A percentile compares a stretch with the other conserved stretches of the same genome.
Conservation (phyloP, 2,797 vertebrate genomes). For the Aplochiton taeniatus region DNA sequence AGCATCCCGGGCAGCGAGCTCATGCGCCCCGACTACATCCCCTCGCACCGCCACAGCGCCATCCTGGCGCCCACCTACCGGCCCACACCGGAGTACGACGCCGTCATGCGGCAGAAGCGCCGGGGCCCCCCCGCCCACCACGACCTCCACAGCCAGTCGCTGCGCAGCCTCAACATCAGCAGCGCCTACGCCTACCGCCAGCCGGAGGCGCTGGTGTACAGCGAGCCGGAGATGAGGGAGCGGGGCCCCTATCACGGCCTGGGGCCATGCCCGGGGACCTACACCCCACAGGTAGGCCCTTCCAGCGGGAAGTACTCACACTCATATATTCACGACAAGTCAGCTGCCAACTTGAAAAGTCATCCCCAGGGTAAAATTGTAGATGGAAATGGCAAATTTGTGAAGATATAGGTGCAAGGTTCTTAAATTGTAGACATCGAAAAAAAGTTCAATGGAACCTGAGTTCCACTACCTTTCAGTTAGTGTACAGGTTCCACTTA, state of each 20-base stretch:
- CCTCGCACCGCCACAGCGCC: slow-evolving; percentile 92
- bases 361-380: no score
- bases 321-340: not conserved
- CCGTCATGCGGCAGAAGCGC: slow-evolving; percentile 92
- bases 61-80: slow-evolving; percentile 95
- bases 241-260: slow-evolving; percentile 78
- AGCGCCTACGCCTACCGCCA: slow-evolving; percentile 90
- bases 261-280: slow-evolving; percentile 63
- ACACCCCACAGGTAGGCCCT: slow-evolving; percentile 66
- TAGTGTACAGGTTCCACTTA: no score
- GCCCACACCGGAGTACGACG: slow-evolving; percentile 94
- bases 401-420: no score
- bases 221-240: slow-evolving; percentile 94
- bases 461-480: no score
- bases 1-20: slow-evolving; percentile 94
- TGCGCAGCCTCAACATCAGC: slow-evolving; percentile 93
- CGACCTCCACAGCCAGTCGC: slow-evolving; percentile 91
- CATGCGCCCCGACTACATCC: slow-evolving; percentile 93
- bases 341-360: not conserved
- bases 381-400: no score
- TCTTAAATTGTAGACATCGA: no score
- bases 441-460: no score
- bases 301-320: not conserved
- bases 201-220: slow-evolving; percentile 90
- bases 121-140: slow-evolving; percentile 74